Percentiles rank a stretch among this genome's conserved stretches.
Conservation (phyloP, 2,888 invertebrate genomes). For the Junonia oenone region DNA sequence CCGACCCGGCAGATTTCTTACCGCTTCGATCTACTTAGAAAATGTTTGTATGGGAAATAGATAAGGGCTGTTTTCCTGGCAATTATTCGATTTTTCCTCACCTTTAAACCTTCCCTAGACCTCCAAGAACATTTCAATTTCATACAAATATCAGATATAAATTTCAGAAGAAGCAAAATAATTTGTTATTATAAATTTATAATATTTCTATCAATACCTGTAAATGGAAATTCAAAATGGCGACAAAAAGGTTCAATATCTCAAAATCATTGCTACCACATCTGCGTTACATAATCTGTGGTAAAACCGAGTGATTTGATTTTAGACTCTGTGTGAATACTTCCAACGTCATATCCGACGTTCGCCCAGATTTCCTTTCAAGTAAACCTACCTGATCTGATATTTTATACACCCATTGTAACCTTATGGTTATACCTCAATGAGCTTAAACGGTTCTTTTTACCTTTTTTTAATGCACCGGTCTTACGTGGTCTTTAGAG, state of each 20-base stretch:
- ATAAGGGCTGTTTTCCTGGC: too few species aligned
- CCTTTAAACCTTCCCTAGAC: too few species aligned
- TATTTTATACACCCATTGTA: slow-evolving; percentile 21
- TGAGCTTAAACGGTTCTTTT: slow-evolving; percentile 18
- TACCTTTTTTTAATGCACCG: background rate
- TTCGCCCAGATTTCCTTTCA: slow-evolving; percentile 50
- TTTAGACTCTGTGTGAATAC: slow-evolving; percentile 48
- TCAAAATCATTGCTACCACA: background rate
- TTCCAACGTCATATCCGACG: slow-evolving; percentile 45
- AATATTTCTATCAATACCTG: too few species aligned
- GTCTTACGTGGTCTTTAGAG: background rate
- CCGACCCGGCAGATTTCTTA: too few species aligned
- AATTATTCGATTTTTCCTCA: too few species aligned
- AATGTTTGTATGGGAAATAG: too few species aligned
- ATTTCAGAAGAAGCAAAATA: too few species aligned
- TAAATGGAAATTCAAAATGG: too few species aligned
- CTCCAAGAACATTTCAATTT: too few species aligned
- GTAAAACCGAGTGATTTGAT: slow-evolving; percentile 42
- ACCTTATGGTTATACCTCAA: slow-evolving; percentile 19
- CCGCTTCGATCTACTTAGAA: too few species aligned
- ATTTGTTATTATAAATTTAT: too few species aligned
- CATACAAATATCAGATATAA: too few species aligned
- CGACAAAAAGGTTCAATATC: background rate
- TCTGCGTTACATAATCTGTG: slow-evolving; percentile 40
- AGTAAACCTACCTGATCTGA: slow-evolving; percentile 30